Base-by-base conservation (phyloP, 2,888 invertebrate species). In the Eupithecia exiguata region DNA sequence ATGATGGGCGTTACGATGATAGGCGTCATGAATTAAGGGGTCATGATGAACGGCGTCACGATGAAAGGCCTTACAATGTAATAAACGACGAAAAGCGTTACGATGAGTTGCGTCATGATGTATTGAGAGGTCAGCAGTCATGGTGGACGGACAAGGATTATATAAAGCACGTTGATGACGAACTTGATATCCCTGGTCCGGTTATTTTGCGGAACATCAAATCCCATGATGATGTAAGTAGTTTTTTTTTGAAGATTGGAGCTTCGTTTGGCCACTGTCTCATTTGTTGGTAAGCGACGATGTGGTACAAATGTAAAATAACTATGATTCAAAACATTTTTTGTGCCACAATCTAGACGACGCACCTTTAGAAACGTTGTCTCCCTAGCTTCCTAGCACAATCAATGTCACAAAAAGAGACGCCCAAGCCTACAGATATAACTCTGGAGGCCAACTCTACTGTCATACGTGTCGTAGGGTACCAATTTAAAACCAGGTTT, bases 151-250 rank as follows among this genome's bases (percentile, higher is more conserved):
- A 68, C 40, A 77, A 63, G 69, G 74, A 63, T 49, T 62, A 12
- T n/a, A 71, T 68, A 58, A 9, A 74, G 14, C 73, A 77, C 66
- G 67, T 53, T 25, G 30, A 78, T 16, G 80, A 84, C 43, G 76
- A 78, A 5, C 70, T 81, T 1, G 79, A 83, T 5, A 68, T 70
- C 6, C 43, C 77, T 53, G 83, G 84, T 6, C 87, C 86, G 2
- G 77, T 82, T 14, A 84, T 85, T 21, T 69, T 87, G 14, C 78
- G 86, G 3, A 77, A 80, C 40, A 83, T 84, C 36, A 74, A 78
- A 68, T 82, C 82, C 9, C 79, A 84, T 14, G 77, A 80, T 16
- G 71, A 82, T 70, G 87, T 85, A 71, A 83, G 86, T 79, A 63
- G 35, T 62, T 0, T 5, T 61, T 30, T 16, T 7, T 63, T n/a